Percentiles rank a stretch among this genome's conserved stretches.
Evolutionary conservation across 1,140 invertebrate species (phyloP).

Genomic region (Bombus pascuorum): DNA sequence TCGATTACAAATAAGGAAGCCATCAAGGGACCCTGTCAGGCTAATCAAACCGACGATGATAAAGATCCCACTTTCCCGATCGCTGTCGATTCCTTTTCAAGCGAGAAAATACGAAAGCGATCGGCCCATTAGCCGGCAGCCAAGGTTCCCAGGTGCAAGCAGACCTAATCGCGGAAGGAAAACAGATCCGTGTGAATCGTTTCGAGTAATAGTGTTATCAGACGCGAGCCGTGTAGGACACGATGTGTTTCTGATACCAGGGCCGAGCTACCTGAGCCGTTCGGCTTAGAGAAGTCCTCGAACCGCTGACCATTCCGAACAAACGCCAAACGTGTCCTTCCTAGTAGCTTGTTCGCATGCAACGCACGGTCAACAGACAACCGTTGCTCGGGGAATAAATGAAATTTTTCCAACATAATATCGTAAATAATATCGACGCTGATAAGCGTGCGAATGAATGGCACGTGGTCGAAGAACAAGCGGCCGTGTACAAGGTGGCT

Average conservation of each 20-base stretch:
- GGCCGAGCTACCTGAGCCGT: constrained; percentile 68
- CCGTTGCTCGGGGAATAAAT: background rate
- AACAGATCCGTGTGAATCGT: constrained; percentile 64
- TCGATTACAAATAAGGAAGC: constrained; percentile 46
- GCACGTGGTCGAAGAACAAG: background rate
- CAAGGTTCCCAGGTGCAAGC: constrained; percentile 28
- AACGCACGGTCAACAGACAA: background rate
- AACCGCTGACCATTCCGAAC: constrained; percentile 48
- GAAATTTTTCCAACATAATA: background rate
- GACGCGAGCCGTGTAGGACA: constrained; percentile 75
- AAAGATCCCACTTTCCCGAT: background rate
- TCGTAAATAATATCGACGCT: background rate
- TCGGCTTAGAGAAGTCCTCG: constrained; percentile 57
- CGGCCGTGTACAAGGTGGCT: background rate
- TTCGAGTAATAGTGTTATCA: constrained; percentile 78
- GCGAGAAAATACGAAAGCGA: background rate
- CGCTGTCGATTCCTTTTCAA: background rate
- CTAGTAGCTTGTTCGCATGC: background rate
- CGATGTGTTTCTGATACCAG: constrained; percentile 79
- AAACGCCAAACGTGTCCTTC: constrained; percentile 11
- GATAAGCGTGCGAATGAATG: background rate
- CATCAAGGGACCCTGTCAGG: constrained; percentile 50
- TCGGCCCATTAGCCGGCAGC: background rate
- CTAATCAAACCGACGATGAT: constrained; percentile 16
- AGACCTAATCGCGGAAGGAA: constrained; percentile 52